phyloP scores from a whole-genome alignment of 2,888 invertebrate species.

The Tetanocera ferruginea region DNA sequence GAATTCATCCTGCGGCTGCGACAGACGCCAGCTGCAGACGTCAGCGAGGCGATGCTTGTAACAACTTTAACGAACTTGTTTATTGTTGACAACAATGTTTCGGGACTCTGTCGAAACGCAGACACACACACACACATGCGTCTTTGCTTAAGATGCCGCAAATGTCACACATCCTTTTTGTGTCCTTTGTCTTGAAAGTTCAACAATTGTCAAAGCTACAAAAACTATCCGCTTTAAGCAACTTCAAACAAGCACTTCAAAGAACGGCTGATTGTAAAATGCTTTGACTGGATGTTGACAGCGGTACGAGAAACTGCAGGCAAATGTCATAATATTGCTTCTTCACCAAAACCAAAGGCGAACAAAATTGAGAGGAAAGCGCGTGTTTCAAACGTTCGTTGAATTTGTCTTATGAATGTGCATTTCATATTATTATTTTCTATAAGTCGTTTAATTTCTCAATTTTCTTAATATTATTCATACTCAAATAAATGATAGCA shows the following conservation, averaged over 20 bases:
- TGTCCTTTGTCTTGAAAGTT: conserved; percentile 16
- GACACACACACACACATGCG: conserved; percentile 10
- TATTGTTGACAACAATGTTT: neutral
- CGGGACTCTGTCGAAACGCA: neutral
- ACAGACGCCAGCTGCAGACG: conserved; percentile 39
- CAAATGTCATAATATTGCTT: too few relatives aligned
- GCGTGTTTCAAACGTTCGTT: too few relatives aligned
- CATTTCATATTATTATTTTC: too few relatives aligned
- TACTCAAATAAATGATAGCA: too few relatives aligned
- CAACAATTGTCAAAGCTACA: conserved; percentile 6
- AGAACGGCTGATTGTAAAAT: neutral
- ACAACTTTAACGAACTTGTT: neutral
- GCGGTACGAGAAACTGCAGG: too few relatives aligned
- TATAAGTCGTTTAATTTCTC: too few relatives aligned
- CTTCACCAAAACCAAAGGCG: too few relatives aligned
- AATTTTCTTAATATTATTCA: too few relatives aligned
- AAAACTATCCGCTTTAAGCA: neutral
- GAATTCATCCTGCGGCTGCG: conserved; percentile 46
- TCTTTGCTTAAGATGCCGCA: neutral
- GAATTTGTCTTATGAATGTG: too few relatives aligned
- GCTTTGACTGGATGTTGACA: too few relatives aligned
- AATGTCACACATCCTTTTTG: conserved; percentile 12
- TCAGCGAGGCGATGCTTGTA: conserved; percentile 35
- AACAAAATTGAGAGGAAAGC: too few relatives aligned
- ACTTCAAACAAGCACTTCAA: neutral